Percentiles rank a stretch among this genome's conserved stretches.
phyloP scores from a whole-genome alignment of 2,888 invertebrate species.

The Congeria kusceri region DNA sequence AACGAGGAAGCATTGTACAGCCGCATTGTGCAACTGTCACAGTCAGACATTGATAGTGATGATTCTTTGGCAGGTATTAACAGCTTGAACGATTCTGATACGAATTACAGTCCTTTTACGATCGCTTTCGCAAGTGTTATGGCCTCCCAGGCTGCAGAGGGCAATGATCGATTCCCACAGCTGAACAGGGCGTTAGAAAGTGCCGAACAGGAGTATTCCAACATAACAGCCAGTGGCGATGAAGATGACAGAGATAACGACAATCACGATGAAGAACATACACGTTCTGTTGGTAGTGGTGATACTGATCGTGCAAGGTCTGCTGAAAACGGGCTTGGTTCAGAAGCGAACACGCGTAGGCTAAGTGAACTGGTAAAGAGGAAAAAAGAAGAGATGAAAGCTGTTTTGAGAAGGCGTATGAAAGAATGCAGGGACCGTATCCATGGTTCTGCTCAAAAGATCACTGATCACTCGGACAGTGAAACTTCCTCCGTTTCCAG shows the following conservation, averaged over 20 bases:
- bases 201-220: constrained; percentile 30
- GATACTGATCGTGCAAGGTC: background rate
- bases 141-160: constrained; percentile 69
- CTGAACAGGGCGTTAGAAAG: constrained; percentile 51
- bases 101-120: constrained; percentile 73
- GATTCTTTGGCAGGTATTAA: constrained; percentile 34
- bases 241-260: background rate
- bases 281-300: background rate
- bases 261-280: background rate
- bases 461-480: constrained; percentile 37
- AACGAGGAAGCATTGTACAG: constrained; percentile 76
- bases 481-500: constrained; percentile 12
- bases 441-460: constrained; percentile 20
- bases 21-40: constrained; percentile 70
- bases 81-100: constrained; percentile 42
- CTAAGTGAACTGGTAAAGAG: constrained; percentile 73
- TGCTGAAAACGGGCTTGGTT: constrained; percentile 5
- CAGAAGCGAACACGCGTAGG: constrained; percentile 43
- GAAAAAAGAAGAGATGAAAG: constrained; percentile 69
- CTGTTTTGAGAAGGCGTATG: constrained; percentile 44
- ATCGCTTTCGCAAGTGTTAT: constrained; percentile 78
- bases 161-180: constrained; percentile 54
- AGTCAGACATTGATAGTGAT: constrained; percentile 62
- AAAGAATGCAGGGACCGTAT: constrained; percentile 43
- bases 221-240: constrained; percentile 5